Evolutionary conservation across 23 tunicate species (phyloP).

Genomic region (Phallusia fumigata): DNA sequence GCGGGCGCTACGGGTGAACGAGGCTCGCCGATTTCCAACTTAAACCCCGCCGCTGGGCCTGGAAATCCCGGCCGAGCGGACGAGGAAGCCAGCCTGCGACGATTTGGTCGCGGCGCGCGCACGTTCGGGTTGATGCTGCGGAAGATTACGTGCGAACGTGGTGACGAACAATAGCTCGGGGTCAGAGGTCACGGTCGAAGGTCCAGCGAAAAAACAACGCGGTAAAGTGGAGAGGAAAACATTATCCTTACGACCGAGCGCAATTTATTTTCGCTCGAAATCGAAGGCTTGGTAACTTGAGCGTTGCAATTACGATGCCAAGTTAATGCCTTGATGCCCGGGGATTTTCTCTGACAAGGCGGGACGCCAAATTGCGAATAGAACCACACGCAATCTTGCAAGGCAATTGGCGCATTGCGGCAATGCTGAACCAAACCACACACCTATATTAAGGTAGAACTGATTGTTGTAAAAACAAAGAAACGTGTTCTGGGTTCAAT

Average conservation of each 20-base stretch:
- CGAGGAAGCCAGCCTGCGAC: too few species aligned
- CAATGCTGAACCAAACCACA: too few species aligned
- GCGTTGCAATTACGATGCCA: not conserved
- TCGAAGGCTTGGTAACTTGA: not conserved
- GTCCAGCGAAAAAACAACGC: not conserved
- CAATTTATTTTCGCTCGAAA: not conserved
- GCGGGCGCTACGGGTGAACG: not conserved
- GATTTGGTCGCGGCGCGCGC: not conserved
- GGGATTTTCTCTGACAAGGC: too few species aligned
- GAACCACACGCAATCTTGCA: too few species aligned
- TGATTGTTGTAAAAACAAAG: too few species aligned
- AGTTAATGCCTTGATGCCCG: too few species aligned
- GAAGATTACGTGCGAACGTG: not conserved
- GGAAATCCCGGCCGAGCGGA: not conserved
- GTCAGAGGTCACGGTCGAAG: slow-evolving; percentile 7
- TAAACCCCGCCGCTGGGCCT: not conserved
- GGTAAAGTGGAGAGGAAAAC: not conserved
- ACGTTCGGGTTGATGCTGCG: not conserved
- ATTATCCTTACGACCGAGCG: too few species aligned
- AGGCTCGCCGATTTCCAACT: not conserved
- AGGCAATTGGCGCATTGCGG: too few species aligned
- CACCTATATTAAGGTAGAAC: too few species aligned
- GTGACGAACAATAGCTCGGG: slow-evolving; percentile 1
- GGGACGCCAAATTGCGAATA: too few species aligned
- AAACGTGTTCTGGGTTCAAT: too few species aligned